Conservation (phyloP, 2,797 vertebrate species). For the Todus mexicanus region DNA sequence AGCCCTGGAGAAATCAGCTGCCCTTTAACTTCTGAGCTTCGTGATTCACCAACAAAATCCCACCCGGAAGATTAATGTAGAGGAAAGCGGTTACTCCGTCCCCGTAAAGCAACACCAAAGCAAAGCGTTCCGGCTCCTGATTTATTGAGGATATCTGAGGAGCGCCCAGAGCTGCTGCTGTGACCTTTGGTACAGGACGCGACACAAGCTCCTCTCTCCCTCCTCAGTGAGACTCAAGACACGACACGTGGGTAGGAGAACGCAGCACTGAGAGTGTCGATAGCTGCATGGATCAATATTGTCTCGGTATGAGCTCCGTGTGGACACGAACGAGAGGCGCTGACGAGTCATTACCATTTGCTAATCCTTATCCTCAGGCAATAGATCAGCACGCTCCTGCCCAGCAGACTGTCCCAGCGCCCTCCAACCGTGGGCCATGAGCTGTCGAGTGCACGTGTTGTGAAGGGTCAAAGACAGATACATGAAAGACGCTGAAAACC, state of each 20-base stretch:
- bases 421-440: rapidly evolving
- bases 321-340: not conserved
- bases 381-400: not conserved
- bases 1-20: conserved; percentile 33
- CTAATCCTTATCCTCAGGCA: not conserved
- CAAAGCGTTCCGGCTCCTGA: not conserved
- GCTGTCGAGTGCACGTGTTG: not conserved
- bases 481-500: not conserved
- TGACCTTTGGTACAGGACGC: not conserved
- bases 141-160: not conserved
- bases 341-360: not conserved
- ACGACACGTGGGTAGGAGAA: not conserved
- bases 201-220: not conserved
- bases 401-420: not conserved
- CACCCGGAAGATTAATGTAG: not conserved
- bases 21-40: not conserved
- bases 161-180: not conserved
- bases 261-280: not conserved
- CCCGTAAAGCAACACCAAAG: not conserved
- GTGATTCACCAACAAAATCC: not conserved
- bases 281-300: not conserved
- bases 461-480: not conserved
- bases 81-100: not conserved
- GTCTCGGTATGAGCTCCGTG: not conserved
- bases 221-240: not conserved